Evolutionary conservation across 2,888 invertebrate genomes (phyloP).

Genomic region (Luperina nickerlii): DNA sequence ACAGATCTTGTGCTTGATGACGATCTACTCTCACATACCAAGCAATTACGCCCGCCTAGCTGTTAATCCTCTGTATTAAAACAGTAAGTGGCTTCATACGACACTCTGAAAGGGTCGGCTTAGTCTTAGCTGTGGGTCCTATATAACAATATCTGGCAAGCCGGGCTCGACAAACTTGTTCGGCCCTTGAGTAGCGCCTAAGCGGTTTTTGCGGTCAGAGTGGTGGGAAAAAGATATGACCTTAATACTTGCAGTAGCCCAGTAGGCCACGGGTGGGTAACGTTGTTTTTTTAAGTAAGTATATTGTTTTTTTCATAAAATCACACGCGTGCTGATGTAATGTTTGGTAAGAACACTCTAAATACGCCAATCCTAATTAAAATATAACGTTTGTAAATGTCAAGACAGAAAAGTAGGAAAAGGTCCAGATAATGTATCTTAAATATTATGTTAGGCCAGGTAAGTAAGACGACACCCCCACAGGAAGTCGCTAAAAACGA

Average conservation of each 20-base stretch:
- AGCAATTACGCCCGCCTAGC: constrained; percentile 6
- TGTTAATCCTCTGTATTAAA: constrained; percentile 45
- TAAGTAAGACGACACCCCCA: constrained; percentile 10
- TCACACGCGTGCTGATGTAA: not conserved
- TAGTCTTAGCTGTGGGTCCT: constrained; percentile 36
- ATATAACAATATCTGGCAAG: constrained; percentile 23
- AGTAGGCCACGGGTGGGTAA: not conserved
- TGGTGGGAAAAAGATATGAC: constrained; percentile 29
- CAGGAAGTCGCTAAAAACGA: constrained; percentile 7
- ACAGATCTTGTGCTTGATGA: constrained; percentile 1
- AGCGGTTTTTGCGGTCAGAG: constrained; percentile 32
- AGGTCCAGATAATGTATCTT: constrained; percentile 19
- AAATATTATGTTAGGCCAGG: constrained; percentile 27
- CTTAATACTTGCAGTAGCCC: constrained; percentile 20
- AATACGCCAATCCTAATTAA: not conserved
- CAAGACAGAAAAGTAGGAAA: not conserved
- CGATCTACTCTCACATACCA: constrained; percentile 1
- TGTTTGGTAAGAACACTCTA: not conserved
- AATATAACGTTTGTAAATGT: not conserved
- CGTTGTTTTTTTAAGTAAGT: not conserved
- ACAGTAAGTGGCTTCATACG: constrained; percentile 65
- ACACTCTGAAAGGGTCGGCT: constrained; percentile 50
- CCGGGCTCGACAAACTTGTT: constrained; percentile 33
- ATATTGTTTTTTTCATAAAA: not conserved
- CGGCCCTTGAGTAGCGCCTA: constrained; percentile 18